Percentiles rank a stretch among this genome's conserved stretches.
phyloP scores from a whole-genome alignment of 2,888 invertebrate genomes.

The Megamerina dolium region DNA sequence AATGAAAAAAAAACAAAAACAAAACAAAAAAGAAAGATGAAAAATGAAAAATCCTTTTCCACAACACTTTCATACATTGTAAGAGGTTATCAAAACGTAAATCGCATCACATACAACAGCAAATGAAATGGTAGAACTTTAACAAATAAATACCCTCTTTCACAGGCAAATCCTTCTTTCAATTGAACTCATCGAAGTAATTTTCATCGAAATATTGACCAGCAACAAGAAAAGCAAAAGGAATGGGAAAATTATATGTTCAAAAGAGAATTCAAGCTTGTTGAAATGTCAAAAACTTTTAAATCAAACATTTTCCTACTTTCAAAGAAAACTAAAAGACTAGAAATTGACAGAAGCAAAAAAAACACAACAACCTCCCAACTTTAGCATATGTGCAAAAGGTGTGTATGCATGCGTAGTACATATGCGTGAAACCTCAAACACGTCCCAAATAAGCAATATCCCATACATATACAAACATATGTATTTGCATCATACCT shows the following conservation, averaged over 20 bases:
- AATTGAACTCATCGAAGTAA: slow-evolving; percentile 12
- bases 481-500: background rate
- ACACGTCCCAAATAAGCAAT: slow-evolving; percentile 2
- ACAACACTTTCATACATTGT: background rate
- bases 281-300: slow-evolving; percentile 13
- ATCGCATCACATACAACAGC: background rate
- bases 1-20: no score
- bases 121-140: no score
- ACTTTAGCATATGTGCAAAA: slow-evolving; percentile 12
- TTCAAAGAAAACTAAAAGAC: background rate
- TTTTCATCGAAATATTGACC: no score
- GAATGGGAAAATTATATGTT: background rate
- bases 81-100: background rate
- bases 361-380: background rate
- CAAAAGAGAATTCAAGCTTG: slow-evolving; percentile 5
- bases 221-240: background rate
- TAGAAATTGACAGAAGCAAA: no score
- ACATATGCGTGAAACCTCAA: slow-evolving; percentile 14
- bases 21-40: no score
- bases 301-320: background rate
- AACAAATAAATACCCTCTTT: background rate
- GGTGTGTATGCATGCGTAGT: no score
- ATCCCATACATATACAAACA: no score
- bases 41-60: background rate
- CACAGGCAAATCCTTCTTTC: background rate